Percentiles rank a stretch among this genome's conserved stretches.
These are phyloP conservation scores for Heteropelma amictum DNA, from an alignment of 2,888 invertebrate genomes.

Conservation along the genomic window DNA sequence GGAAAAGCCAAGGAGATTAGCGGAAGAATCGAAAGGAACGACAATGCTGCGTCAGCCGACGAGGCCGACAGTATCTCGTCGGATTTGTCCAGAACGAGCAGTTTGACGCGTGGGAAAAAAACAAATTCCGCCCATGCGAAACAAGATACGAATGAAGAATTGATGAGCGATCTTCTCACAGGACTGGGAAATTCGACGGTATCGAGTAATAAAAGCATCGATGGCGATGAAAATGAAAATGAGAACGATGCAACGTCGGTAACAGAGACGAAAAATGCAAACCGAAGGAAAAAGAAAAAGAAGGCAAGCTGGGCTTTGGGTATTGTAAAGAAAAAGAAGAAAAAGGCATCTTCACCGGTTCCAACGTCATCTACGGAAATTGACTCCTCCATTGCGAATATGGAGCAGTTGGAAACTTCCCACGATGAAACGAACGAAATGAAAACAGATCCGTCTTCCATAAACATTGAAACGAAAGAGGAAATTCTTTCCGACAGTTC, in stretches of 20 bases:
- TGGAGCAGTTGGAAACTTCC: neutral
- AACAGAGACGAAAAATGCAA: constrained; percentile 67
- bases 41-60: constrained; percentile 59
- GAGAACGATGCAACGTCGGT: constrained; percentile 53
- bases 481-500: constrained; percentile 42
- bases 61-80: constrained; percentile 69
- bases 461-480: constrained; percentile 31
- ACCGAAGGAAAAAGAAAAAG: constrained; percentile 62
- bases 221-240: constrained; percentile 59
- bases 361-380: constrained; percentile 6
- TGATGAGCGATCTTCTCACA: constrained; percentile 62
- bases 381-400: neutral
- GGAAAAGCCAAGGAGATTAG: constrained; percentile 43
- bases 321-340: constrained; percentile 67
- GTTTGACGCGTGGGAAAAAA: constrained; percentile 54
- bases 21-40: constrained; percentile 51
- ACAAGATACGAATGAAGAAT: constrained; percentile 61
- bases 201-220: constrained; percentile 19
- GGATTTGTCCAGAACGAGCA: constrained; percentile 68
- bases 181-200: constrained; percentile 58
- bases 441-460: neutral
- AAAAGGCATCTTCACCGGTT: constrained; percentile 44
- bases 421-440: neutral
- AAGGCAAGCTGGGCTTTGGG: constrained; percentile 47
- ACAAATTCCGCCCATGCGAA: constrained; percentile 21